These are phyloP conservation scores for Aleiodes leptofemur DNA, from an alignment of 2,888 invertebrate species.

Conservation along the genomic window DNA sequence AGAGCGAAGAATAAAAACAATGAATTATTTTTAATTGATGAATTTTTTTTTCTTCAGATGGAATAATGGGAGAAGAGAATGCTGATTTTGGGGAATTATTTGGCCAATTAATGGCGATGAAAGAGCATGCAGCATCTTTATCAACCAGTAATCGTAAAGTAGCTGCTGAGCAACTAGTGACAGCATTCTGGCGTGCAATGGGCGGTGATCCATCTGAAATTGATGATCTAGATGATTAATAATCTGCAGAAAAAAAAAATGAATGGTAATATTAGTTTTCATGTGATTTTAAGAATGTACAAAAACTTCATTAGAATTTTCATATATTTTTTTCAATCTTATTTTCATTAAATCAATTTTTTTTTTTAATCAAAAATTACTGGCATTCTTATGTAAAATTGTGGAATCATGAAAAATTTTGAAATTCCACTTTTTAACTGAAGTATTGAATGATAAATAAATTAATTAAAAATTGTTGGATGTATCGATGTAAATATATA, in stretches of 20 bases:
- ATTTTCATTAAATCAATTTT: neutral
- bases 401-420: neutral
- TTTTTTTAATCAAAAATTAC: conserved; percentile 16
- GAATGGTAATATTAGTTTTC: neutral
- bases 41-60: conserved; percentile 61
- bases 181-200: conserved; percentile 85
- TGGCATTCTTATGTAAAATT: neutral
- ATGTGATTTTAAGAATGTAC: conserved; percentile 11
- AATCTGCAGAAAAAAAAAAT: neutral
- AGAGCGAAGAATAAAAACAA: too few relatives aligned
- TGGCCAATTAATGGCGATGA: conserved; percentile 81
- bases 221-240: conserved; percentile 73
- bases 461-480: too few relatives aligned
- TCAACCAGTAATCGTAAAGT: conserved; percentile 81
- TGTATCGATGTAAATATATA: too few relatives aligned
- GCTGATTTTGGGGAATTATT: conserved; percentile 81
- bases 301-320: conserved; percentile 1
- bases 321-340: neutral
- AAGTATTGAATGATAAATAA: too few relatives aligned
- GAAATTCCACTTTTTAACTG: too few relatives aligned
- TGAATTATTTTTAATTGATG: neutral
- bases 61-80: conserved; percentile 71
- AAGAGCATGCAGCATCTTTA: conserved; percentile 80
- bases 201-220: conserved; percentile 85
- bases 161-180: conserved; percentile 84